Conservation (phyloP, 2,797 vertebrate species). For the Leptodactylus fallax region DNA sequence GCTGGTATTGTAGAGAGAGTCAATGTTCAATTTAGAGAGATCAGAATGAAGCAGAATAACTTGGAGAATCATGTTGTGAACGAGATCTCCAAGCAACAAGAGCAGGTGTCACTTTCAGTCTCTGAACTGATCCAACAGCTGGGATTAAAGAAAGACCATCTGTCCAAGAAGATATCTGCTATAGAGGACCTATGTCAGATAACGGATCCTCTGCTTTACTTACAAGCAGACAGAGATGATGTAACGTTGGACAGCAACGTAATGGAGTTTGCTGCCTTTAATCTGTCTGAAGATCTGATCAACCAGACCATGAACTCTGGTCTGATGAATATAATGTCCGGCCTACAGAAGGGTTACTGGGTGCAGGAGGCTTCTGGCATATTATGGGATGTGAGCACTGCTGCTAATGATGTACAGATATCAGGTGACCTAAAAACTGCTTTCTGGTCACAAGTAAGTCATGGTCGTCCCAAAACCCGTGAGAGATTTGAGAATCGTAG, state of each 20-base stretch:
- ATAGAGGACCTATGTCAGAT: background rate
- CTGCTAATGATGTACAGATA: slow-evolving; percentile 8
- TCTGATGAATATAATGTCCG: background rate
- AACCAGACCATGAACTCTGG: background rate
- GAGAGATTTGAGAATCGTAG: background rate
- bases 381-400: slow-evolving; percentile 20
- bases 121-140: slow-evolving; percentile 29
- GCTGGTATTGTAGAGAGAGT: background rate
- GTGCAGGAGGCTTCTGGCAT: background rate
- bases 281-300: slow-evolving; percentile 8
- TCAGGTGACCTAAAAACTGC: slow-evolving; percentile 10
- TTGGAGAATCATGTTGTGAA: background rate
- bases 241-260: background rate
- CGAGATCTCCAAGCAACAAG: background rate
- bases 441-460: background rate
- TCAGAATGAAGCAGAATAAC: background rate
- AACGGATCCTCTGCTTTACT: background rate
- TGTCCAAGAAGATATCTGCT: background rate
- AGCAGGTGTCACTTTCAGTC: background rate
- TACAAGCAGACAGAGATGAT: background rate
- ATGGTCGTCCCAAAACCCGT: background rate
- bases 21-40: background rate
- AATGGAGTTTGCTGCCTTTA: background rate
- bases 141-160: background rate
- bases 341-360: background rate